Evolutionary conservation across 1,140 invertebrate genomes (phyloP), one percentile per base, ranked within the genome.

Genomic region (Danaus melanippus): DNA sequence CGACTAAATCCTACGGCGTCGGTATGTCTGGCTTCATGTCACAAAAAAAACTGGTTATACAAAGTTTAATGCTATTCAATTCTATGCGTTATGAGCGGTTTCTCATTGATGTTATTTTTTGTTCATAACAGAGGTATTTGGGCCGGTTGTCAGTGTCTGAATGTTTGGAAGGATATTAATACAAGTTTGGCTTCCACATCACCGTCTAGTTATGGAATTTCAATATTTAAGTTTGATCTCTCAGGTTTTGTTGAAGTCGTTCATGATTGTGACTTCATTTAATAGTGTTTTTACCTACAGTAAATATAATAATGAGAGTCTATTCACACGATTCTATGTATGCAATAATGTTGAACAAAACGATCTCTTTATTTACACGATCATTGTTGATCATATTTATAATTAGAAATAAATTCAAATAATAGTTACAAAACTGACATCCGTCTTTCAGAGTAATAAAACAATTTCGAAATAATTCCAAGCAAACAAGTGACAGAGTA

Each of bases 51-150:
- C 71, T 49, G 58, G 69, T 75, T 60, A 50, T 50, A 56, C 50
- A 44, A 12, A 44, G 48, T 67, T 51, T 49, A 49, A 56, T 60
- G 64, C 56, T 69, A 65, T 70, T 71, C 66, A 64, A 71, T 74
- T 65, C 65, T 66, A 64, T 64, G 63, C 63, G 58, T 69, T 67
- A 64, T 66, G 55, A 72, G 66, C 64, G 64, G 66, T 67, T 60
- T 42, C 49, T 64, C 64, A 73, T 75, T 75, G 72, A 73, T 64
- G 64, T 74, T 71, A 69, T 69, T 74, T 64, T 47, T 55, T 55
- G 21, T 67, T 65, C 57, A 63, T 71, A 63, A 66, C 58, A 66
- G 60, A 69, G 60, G 64, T 62, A 61, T 66, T 60, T 58, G 67
- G 49, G 54, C 51, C 56, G 58, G 53, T 55, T 56, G 53, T 64